These are phyloP conservation scores for Anniella stebbinsi DNA, from an alignment of 2,797 vertebrate species.

Conservation along the genomic window DNA sequence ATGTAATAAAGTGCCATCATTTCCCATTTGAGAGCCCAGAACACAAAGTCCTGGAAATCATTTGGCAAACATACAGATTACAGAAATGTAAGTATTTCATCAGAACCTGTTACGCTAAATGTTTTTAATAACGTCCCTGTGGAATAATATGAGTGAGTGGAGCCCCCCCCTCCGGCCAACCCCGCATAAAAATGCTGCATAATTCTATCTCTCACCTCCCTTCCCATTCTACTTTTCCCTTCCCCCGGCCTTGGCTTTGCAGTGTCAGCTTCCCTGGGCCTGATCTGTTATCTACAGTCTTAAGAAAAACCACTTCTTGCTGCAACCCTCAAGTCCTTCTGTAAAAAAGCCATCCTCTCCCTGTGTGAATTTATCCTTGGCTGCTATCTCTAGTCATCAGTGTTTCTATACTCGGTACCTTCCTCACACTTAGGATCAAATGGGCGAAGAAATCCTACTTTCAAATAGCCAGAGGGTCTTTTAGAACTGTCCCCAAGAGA, in stretches of 20 bases:
- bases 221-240: conserved; percentile 43
- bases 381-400: conserved; percentile 52
- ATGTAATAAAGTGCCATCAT: conserved; percentile 74
- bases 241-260: conserved; percentile 48
- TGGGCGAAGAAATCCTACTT: conserved; percentile 54
- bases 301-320: conserved; percentile 68
- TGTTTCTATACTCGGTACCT: conserved; percentile 59
- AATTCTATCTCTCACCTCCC: conserved; percentile 31
- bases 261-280: conserved; percentile 71
- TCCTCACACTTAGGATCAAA: conserved; percentile 60
- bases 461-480: conserved; percentile 59
- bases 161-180: conserved; percentile 4
- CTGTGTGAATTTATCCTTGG: conserved; percentile 51
- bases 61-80: conserved; percentile 53
- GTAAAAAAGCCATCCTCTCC: conserved; percentile 57
- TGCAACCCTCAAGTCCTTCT: conserved; percentile 47
- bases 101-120: conserved; percentile 55
- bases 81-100: conserved; percentile 67
- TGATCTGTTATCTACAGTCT: conserved; percentile 64
- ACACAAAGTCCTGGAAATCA: conserved; percentile 62
- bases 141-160: conserved; percentile 56
- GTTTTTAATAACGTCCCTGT: conserved; percentile 51
- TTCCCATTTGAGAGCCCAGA: conserved; percentile 63
- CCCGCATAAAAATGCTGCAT: conserved; percentile 58
- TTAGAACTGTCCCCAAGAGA: conserved; percentile 6